phyloP scores from a whole-genome alignment of 92 coral and sea anemone species.

The Scolanthus callimorphus region DNA sequence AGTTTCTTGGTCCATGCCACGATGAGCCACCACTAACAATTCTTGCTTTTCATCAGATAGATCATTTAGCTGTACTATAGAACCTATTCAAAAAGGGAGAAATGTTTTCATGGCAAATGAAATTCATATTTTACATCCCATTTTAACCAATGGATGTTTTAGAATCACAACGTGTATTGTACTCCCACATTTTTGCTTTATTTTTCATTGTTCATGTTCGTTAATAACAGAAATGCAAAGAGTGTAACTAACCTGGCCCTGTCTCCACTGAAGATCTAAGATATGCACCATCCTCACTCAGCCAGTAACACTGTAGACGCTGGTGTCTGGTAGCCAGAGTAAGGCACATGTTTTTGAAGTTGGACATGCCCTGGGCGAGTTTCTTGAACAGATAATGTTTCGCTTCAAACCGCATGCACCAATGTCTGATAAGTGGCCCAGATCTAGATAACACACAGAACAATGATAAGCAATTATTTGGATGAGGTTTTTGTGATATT shows the following conservation, averaged over 20 bases:
- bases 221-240: no score
- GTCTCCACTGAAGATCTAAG: slow-evolving; percentile 14
- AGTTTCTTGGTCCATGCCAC: no score
- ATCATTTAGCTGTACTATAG: background rate
- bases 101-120: no score
- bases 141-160: no score
- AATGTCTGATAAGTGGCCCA: slow-evolving; percentile 41
- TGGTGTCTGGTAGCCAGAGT: slow-evolving; percentile 39
- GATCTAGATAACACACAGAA: slow-evolving; percentile 15
- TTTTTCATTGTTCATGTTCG: no score
- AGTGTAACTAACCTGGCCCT: slow-evolving; percentile 56
- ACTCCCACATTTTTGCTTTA: no score
- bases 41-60: background rate
- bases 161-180: no score
- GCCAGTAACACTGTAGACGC: slow-evolving; percentile 31
- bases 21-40: no score
- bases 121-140: no score
- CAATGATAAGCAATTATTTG: no score
- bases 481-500: no score
- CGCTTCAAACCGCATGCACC: slow-evolving; percentile 57
- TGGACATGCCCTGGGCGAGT: slow-evolving; percentile 36
- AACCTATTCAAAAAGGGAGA: no score
- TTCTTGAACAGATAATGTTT: slow-evolving; percentile 29
- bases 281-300: slow-evolving; percentile 36
- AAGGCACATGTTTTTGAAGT: slow-evolving; percentile 31